phyloP scores from a whole-genome alignment of 1,140 invertebrate genomes.

The Meloidogyne hapla region DNA sequence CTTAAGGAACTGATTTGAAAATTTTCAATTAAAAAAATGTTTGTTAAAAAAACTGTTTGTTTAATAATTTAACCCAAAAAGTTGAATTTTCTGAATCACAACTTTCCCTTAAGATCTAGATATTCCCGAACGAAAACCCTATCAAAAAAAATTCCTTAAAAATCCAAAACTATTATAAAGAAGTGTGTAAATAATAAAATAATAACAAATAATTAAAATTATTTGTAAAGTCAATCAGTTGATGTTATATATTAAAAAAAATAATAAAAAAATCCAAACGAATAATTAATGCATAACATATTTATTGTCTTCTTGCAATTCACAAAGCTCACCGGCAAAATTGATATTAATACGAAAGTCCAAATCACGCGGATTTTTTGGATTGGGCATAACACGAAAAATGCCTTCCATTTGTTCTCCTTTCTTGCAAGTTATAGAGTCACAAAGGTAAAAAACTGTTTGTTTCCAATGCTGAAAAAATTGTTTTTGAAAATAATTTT shows the following conservation, averaged over 20 bases:
- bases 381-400: conserved; percentile 90
- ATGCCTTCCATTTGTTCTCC: conserved; percentile 81
- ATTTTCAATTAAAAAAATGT: too few species aligned
- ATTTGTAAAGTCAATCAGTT: not conserved
- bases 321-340: conserved; percentile 89
- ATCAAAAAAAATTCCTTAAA: too few species aligned
- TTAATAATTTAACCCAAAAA: too few species aligned
- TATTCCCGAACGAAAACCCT: too few species aligned
- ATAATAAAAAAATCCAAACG: not conserved
- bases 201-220: not conserved
- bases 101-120: too few species aligned
- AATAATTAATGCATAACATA: conserved; percentile 78
- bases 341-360: conserved; percentile 90
- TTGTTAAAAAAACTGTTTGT: too few species aligned
- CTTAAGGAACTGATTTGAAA: too few species aligned
- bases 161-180: too few species aligned
- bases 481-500: not conserved
- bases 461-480: conserved; percentile 23
- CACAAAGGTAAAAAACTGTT: conserved; percentile 76
- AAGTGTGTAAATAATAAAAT: too few species aligned
- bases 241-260: not conserved
- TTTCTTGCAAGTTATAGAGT: conserved; percentile 82
- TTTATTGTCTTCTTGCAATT: conserved; percentile 81
- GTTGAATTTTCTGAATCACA: too few species aligned
- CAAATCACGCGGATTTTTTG: conserved; percentile 85